A percentile compares a stretch with the other conserved stretches of the same genome.
Evolutionary conservation across 2,113 vertebrate genomes (phyloP).

Genomic region (Corythornis cristatus): DNA sequence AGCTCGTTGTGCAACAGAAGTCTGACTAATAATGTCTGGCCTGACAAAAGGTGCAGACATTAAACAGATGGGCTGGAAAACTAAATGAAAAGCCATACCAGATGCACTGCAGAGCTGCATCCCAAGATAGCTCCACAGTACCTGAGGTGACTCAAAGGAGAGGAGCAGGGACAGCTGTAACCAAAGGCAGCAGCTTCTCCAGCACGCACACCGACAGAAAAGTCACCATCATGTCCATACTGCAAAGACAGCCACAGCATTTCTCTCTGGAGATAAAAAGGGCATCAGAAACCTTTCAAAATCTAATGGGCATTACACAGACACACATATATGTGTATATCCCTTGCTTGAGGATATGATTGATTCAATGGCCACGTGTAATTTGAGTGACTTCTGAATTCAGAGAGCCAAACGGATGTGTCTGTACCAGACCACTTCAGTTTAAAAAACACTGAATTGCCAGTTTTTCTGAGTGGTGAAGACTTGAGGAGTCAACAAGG

Average conservation of each 20-base stretch:
- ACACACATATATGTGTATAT: fast-evolving
- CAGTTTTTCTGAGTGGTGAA: background rate
- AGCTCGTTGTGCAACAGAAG: background rate
- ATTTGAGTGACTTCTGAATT: background rate
- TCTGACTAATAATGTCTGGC: background rate
- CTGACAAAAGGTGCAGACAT: background rate
- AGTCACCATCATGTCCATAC: background rate
- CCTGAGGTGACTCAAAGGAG: background rate
- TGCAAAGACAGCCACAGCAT: background rate
- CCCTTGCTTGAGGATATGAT: background rate
- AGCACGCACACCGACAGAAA: fast-evolving
- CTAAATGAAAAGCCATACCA: background rate
- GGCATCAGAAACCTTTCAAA: background rate
- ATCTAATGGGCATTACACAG: background rate
- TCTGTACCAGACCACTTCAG: background rate
- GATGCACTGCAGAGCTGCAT: background rate
- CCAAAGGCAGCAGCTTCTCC: background rate
- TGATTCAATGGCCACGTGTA: background rate
- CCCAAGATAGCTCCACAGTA: background rate
- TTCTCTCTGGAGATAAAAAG: background rate
- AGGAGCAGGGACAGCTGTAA: background rate
- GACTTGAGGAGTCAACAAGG: background rate
- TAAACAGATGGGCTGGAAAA: background rate
- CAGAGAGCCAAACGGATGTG: background rate
- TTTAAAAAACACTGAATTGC: fast-evolving